Evolutionary conservation across 1,140 invertebrate species (phyloP).

Genomic region (Brachionus koreanus): DNA sequence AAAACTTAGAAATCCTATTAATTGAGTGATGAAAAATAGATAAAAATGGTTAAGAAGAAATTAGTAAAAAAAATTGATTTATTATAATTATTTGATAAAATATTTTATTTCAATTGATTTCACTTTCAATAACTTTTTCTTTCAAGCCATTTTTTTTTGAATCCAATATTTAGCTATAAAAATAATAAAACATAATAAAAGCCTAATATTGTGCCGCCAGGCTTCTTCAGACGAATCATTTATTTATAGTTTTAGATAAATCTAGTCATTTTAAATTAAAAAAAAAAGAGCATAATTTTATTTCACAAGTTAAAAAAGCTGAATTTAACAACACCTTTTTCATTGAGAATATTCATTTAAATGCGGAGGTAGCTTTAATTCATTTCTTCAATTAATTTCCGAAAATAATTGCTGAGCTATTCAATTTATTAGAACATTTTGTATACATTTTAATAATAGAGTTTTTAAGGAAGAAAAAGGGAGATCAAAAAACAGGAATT

Average conservation of each 20-base stretch:
- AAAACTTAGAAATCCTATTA: neutral
- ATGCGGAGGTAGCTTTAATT: neutral
- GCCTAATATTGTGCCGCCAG: neutral
- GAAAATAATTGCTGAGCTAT: neutral
- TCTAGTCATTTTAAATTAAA: neutral
- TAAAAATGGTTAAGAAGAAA: neutral
- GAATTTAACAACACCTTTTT: neutral
- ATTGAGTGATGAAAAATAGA: neutral
- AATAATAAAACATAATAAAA: neutral
- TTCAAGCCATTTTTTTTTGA: neutral
- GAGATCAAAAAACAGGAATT: neutral
- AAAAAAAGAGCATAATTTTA: neutral
- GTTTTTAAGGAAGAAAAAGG: neutral
- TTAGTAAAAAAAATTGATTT: neutral
- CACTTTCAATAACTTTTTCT: neutral
- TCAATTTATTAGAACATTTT: neutral
- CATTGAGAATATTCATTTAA: neutral
- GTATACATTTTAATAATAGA: neutral
- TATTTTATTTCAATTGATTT: neutral
- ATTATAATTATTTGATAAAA: conserved; percentile 8
- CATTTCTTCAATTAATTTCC: neutral
- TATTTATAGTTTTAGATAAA: neutral
- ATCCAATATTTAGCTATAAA: neutral
- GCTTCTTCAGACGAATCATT: neutral
- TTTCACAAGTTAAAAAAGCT: neutral